Conservation (phyloP, 2,888 invertebrate genomes). For the Napeogenes inachia region DNA sequence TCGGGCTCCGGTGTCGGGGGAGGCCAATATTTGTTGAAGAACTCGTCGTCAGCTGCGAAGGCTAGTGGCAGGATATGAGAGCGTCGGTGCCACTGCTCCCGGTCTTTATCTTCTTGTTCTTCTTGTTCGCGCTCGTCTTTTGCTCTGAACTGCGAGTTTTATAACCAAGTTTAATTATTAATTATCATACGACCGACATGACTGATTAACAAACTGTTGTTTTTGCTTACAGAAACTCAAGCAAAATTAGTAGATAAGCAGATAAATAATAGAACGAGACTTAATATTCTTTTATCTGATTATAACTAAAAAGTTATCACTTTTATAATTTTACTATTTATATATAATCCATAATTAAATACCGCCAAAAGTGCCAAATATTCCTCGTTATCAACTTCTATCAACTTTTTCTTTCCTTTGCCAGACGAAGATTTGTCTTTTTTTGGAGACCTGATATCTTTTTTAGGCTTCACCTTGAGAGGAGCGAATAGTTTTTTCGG, state of each 20-base stretch:
- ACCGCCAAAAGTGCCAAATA: slow-evolving; percentile 56
- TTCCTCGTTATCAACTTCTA: slow-evolving; percentile 49
- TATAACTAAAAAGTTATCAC: too few species aligned
- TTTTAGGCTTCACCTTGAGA: slow-evolving; percentile 46
- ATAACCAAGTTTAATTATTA: slow-evolving; percentile 1
- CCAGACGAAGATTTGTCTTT: slow-evolving; percentile 38
- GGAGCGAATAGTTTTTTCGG: slow-evolving; percentile 52
- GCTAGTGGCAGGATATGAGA: slow-evolving; percentile 53
- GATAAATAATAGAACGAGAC: too few species aligned
- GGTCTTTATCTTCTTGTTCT: slow-evolving; percentile 45
- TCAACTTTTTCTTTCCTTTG: slow-evolving; percentile 52
- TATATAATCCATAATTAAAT: too few species aligned
- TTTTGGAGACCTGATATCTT: slow-evolving; percentile 45
- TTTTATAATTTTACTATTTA: too few species aligned
- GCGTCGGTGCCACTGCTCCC: slow-evolving; percentile 51
- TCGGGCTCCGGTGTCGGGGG: slow-evolving; percentile 48
- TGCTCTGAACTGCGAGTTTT: slow-evolving; percentile 33
- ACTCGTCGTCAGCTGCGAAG: slow-evolving; percentile 47
- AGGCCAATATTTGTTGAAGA: slow-evolving; percentile 65
- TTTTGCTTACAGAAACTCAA: too few species aligned
- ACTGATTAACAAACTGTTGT: too few species aligned
- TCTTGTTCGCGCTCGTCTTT: slow-evolving; percentile 44
- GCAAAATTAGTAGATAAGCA: too few species aligned
- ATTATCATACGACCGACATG: too few species aligned
- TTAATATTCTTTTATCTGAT: too few species aligned